phyloP scores from a whole-genome alignment of 2,797 vertebrate genomes.

The Anniella stebbinsi region DNA sequence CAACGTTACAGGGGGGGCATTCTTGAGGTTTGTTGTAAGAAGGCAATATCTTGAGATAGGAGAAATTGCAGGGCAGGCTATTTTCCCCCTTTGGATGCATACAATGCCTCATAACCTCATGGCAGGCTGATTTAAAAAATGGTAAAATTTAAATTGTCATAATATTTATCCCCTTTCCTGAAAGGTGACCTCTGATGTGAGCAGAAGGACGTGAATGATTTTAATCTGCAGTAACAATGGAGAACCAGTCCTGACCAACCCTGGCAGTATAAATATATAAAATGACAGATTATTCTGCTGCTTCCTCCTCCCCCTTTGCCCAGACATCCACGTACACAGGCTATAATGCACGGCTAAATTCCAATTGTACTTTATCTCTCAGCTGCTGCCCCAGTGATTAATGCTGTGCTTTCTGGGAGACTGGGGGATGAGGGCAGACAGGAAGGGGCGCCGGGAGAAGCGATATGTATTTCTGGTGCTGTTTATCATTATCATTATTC shows the following conservation, averaged over 20 bases:
- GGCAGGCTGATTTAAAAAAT: slow-evolving; percentile 15
- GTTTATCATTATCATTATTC: slow-evolving; percentile 77
- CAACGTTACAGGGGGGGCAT: slow-evolving; percentile 3
- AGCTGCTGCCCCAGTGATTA: slow-evolving; percentile 78
- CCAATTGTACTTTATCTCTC: slow-evolving; percentile 77
- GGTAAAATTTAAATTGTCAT: slow-evolving; percentile 65
- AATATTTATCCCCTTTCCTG: slow-evolving; percentile 60
- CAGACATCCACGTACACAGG: slow-evolving; percentile 56
- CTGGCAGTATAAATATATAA: slow-evolving; percentile 74
- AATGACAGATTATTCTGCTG: slow-evolving; percentile 77
- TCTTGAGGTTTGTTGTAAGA: background rate
- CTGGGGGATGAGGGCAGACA: slow-evolving; percentile 71
- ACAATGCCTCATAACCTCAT: slow-evolving; percentile 9
- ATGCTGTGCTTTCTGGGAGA: slow-evolving; percentile 73
- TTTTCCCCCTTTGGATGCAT: slow-evolving; percentile 26
- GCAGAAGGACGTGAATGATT: slow-evolving; percentile 77
- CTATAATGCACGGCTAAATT: slow-evolving; percentile 72
- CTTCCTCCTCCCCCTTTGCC: slow-evolving; percentile 54
- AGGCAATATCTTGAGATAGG: slow-evolving; percentile 1
- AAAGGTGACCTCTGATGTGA: slow-evolving; percentile 76
- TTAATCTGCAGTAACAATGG: slow-evolving; percentile 79
- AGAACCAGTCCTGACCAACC: slow-evolving; percentile 58
- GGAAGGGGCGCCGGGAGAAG: slow-evolving; percentile 59
- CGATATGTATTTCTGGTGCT: slow-evolving; percentile 73
- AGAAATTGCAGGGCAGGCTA: slow-evolving; percentile 32